Base-by-base conservation (phyloP, 1,140 invertebrate species). In the Harpegnathos saltator region DNA sequence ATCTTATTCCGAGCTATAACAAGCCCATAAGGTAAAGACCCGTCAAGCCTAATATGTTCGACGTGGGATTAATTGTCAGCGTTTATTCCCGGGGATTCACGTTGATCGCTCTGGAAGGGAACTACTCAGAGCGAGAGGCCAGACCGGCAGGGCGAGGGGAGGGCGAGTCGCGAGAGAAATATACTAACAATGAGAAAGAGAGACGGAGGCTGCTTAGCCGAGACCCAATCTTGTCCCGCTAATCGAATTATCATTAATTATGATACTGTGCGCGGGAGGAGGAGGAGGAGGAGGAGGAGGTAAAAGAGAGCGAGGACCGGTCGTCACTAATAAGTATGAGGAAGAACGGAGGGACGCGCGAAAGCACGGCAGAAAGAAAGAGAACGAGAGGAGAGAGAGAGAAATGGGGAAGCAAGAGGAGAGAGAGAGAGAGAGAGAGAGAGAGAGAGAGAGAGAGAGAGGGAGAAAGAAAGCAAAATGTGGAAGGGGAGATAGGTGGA, bases 161-260 rank as follows among this genome's bases (percentile, higher is more conserved):
- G 26, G n/a, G 72, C 29, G 61, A 59, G 48, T 9, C 50, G 56
- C 11, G 56, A 80, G 19, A 61, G 56, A 69, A 56, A 68, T 74
- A 24, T 24, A 71, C 29, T 24, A 44, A 11, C 38, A 44, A 44
- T 44, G 38, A 44, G 38, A 44, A 44, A 44, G 9, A 54, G 72
- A 56, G 69, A 86, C 71, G 84, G 86, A 56, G 80, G 84, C 84
- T 89, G 86, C 74, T 89, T 89, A 83, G 83, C 54, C 59, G 58
- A 54, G 59, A 72, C 54, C 72, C 84, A 88, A 92, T 91, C 91
- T 91, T 92, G 91, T 92, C 73, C 85, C 58, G 89, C 91, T 93
- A 92, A 93, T 93, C 90, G 91, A 93, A 93, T 93, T 92, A 93
- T 91, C 91, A 90, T 92, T 90, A 91, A 91, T 91, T 90, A 91